phyloP scores from a whole-genome alignment of 2,888 invertebrate genomes.

The Drosophila multiciliata region DNA sequence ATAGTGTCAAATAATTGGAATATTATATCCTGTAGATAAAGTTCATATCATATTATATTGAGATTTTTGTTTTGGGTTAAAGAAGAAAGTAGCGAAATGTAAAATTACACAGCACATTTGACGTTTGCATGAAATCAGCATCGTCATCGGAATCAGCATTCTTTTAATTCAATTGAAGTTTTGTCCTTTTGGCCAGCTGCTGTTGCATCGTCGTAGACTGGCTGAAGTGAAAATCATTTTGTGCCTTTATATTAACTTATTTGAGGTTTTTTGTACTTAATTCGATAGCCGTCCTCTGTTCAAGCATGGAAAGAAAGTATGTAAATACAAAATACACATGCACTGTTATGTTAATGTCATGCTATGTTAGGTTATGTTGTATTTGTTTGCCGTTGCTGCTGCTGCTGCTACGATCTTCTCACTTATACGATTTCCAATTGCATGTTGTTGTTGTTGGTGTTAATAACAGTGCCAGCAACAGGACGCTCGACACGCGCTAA shows the following conservation, averaged over 20 bases:
- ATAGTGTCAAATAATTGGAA: background rate
- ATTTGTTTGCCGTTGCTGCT: background rate
- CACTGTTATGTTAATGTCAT: background rate
- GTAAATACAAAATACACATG: background rate
- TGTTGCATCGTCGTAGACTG: background rate
- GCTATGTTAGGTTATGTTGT: background rate
- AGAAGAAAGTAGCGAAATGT: background rate
- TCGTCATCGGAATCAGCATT: background rate
- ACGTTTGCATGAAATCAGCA: conserved; percentile 1
- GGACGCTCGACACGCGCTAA: conserved; percentile 59
- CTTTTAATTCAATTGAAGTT: background rate
- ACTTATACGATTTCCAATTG: conserved; percentile 9
- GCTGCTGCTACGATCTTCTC: conserved; percentile 25
- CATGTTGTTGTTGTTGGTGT: conserved; percentile 31
- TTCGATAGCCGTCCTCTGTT: background rate
- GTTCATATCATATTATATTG: background rate
- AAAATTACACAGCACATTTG: background rate
- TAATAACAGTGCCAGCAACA: conserved; percentile 59
- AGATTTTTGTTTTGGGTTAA: background rate
- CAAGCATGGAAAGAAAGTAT: background rate
- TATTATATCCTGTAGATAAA: background rate
- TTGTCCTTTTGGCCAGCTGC: background rate
- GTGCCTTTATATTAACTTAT: background rate
- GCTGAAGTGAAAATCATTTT: background rate
- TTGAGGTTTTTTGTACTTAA: background rate